A percentile compares a stretch with the other conserved stretches of the same genome.
Conservation (phyloP, 2,113 vertebrate genomes). For the cattle (Bos taurus) region DNA sequence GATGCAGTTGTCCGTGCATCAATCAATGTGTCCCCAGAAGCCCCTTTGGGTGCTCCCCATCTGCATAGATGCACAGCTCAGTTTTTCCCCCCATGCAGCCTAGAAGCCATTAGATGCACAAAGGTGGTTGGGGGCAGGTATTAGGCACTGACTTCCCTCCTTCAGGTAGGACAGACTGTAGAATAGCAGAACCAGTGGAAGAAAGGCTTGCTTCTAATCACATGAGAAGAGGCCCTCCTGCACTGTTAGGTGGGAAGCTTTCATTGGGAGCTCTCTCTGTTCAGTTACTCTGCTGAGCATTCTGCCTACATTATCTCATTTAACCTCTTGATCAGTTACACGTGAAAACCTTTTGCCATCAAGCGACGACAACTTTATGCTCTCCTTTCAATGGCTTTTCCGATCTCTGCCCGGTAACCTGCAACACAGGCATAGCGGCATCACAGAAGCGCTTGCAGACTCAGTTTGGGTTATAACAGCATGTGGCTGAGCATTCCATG, state of each 20-base stretch:
- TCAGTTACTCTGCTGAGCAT: background rate
- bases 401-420: background rate
- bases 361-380: background rate
- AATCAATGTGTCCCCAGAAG: background rate
- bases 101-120: background rate
- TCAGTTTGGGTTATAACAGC: background rate
- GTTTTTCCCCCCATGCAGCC: rapidly evolving
- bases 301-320: background rate
- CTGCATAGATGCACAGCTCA: background rate
- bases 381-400: background rate
- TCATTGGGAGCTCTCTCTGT: background rate
- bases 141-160: background rate
- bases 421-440: background rate
- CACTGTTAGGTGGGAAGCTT: background rate
- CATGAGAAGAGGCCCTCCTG: background rate
- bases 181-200: background rate
- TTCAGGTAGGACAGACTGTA: background rate
- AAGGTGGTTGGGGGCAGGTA: background rate
- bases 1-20: background rate
- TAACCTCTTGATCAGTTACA: background rate
- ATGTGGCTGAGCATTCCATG: background rate
- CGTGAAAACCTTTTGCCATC: background rate
- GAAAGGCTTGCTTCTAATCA: background rate
- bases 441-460: background rate
- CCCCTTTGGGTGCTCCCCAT: background rate